Conservation (phyloP, 2,113 vertebrate species). For the Physeter macrocephalus region DNA sequence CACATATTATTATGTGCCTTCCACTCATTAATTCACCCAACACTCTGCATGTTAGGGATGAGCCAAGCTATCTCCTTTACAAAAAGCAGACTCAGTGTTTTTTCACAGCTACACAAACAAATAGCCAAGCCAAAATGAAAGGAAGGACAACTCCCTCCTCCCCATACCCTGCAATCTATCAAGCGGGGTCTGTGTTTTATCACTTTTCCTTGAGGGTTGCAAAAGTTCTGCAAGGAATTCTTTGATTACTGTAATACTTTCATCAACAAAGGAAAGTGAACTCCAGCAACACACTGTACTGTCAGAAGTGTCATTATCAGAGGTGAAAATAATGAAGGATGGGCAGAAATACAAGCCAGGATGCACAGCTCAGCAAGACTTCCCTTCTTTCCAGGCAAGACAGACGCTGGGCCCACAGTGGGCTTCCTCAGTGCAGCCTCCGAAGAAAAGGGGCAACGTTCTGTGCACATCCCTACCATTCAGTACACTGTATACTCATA, state of each 20-base stretch:
- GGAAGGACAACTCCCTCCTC: neutral
- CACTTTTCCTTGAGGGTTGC: slow-evolving; percentile 17
- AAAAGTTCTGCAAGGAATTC: slow-evolving; percentile 37
- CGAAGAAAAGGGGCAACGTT: neutral
- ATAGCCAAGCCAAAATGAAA: neutral
- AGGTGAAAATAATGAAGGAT: neutral
- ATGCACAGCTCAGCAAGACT: neutral
- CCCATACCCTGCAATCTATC: neutral
- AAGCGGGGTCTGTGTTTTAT: neutral
- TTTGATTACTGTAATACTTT: slow-evolving; percentile 20
- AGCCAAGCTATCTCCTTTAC: slow-evolving; percentile 34
- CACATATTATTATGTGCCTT: neutral
- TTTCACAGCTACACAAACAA: slow-evolving; percentile 31
- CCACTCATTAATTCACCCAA: neutral
- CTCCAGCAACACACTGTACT: neutral
- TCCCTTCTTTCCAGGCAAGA: neutral
- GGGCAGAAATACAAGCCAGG: neutral
- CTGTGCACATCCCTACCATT: neutral
- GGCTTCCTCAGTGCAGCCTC: neutral
- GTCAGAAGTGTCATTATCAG: neutral
- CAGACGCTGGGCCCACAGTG: neutral
- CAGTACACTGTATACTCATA: neutral
- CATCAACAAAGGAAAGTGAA: slow-evolving; percentile 29
- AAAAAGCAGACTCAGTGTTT: slow-evolving; percentile 42
- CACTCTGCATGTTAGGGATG: neutral